These are phyloP conservation scores for Hipparchia sbordonii DNA, from an alignment of 2,888 invertebrate genomes.

Conservation along the genomic window DNA sequence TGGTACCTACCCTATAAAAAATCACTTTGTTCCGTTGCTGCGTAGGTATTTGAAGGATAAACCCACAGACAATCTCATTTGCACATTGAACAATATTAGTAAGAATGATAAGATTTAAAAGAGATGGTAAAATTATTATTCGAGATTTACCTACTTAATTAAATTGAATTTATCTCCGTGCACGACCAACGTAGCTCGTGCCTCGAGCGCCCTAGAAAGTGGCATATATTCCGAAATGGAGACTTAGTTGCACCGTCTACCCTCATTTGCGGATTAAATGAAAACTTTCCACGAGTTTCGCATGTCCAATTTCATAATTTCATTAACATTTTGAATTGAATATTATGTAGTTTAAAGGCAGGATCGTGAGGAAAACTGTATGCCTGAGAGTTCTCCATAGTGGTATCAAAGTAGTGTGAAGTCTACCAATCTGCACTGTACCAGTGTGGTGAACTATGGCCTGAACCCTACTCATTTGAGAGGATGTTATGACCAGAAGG, in stretches of 20 bases:
- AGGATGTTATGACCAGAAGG: no score
- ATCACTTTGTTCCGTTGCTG: no score
- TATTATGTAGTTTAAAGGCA: not conserved
- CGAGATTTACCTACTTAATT: slow-evolving; percentile 10
- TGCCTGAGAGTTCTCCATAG: not conserved
- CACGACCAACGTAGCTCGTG: slow-evolving; percentile 3
- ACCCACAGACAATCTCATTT: no score
- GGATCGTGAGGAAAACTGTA: not conserved
- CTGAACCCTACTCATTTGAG: no score
- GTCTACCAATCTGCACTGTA: no score
- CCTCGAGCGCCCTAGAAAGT: slow-evolving; percentile 12
- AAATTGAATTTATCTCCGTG: not conserved
- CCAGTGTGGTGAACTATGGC: no score
- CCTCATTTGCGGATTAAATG: slow-evolving; percentile 12
- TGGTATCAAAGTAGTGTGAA: no score
- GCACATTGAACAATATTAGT: no score
- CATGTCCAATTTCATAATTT: not conserved
- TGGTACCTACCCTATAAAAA: no score
- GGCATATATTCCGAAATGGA: slow-evolving; percentile 9
- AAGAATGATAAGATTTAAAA: no score
- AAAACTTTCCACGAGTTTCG: not conserved
- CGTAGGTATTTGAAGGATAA: no score
- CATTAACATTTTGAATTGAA: not conserved
- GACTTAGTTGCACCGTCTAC: slow-evolving; percentile 7
- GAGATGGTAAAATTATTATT: not conserved